Conservation (phyloP, 2,888 invertebrate genomes). For the Archips crataeganus region DNA sequence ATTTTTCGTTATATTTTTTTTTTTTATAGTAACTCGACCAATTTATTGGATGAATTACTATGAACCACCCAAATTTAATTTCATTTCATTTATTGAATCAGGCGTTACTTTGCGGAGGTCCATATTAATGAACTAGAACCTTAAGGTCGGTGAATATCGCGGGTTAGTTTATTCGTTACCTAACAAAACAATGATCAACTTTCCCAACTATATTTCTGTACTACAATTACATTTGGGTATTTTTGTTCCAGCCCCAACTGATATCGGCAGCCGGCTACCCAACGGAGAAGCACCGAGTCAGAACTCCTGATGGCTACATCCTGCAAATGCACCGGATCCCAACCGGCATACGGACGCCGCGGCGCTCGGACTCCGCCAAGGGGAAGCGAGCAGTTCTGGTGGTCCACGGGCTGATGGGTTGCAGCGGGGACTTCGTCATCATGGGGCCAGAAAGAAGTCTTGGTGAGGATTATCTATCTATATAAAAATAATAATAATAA, state of each 20-base stretch:
- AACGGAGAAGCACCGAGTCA: conserved; percentile 75
- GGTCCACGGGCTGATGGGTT: conserved; percentile 87
- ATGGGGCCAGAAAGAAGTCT: conserved; percentile 88
- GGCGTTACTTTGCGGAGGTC: too few species aligned
- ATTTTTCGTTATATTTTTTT: too few species aligned
- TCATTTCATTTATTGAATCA: too few species aligned
- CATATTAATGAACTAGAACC: too few species aligned
- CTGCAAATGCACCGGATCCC: conserved; percentile 88
- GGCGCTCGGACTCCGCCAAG: conserved; percentile 60
- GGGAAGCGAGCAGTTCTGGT: conserved; percentile 78
- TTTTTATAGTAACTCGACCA: too few species aligned
- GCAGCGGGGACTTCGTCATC: conserved; percentile 89
- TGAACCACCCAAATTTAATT: too few species aligned
- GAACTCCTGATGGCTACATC: conserved; percentile 87
- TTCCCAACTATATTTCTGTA: not conserved
- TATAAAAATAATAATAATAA: too few species aligned
- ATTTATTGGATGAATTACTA: too few species aligned
- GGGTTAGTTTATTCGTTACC: too few species aligned
- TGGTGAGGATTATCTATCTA: conserved; percentile 67
- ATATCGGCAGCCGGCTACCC: conserved; percentile 80
- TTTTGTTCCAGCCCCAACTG: conserved; percentile 73
- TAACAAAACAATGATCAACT: too few species aligned
- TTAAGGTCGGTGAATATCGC: too few species aligned
- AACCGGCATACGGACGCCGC: conserved; percentile 67
- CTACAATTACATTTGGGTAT: too few species aligned